These are phyloP conservation scores for Oceanodroma tethys DNA, from an alignment of 2,113 vertebrate genomes.

Conservation along the genomic window DNA sequence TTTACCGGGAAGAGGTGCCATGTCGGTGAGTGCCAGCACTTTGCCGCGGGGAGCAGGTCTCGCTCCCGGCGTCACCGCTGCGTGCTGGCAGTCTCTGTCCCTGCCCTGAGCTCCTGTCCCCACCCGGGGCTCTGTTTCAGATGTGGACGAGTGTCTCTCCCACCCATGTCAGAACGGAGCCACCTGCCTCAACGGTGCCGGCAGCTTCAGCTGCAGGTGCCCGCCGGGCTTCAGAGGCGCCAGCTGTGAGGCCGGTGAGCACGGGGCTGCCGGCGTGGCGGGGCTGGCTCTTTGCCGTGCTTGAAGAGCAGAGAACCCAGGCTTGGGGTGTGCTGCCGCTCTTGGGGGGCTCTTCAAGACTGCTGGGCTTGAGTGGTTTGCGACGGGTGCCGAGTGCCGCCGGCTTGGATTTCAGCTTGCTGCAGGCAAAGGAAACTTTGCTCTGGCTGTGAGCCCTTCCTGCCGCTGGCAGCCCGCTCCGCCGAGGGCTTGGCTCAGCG, in stretches of 20 bases:
- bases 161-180: slow-evolving; percentile 76
- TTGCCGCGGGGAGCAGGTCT: not conserved
- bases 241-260: slow-evolving; percentile 72
- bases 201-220: slow-evolving; percentile 75
- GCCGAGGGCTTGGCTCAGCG: not conserved
- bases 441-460: not conserved
- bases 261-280: rapidly evolving
- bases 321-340: not conserved
- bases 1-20: slow-evolving; percentile 91
- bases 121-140: slow-evolving; percentile 41
- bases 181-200: slow-evolving; percentile 60
- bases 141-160: slow-evolving; percentile 77
- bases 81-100: not conserved
- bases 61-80: rapidly evolving
- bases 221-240: slow-evolving; percentile 60
- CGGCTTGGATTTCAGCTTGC: not conserved
- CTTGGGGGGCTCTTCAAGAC: not conserved
- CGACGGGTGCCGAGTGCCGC: not conserved
- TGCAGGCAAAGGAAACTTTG: not conserved
- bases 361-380: not conserved
- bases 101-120: not conserved
- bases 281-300: not conserved
- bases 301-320: not conserved
- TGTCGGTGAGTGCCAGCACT: slow-evolving; percentile 74
- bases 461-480: not conserved